Evolutionary conservation across 2,113 vertebrate species (phyloP), one percentile per base, ranked within the genome.

Genomic region (Vanacampus margaritifer): DNA sequence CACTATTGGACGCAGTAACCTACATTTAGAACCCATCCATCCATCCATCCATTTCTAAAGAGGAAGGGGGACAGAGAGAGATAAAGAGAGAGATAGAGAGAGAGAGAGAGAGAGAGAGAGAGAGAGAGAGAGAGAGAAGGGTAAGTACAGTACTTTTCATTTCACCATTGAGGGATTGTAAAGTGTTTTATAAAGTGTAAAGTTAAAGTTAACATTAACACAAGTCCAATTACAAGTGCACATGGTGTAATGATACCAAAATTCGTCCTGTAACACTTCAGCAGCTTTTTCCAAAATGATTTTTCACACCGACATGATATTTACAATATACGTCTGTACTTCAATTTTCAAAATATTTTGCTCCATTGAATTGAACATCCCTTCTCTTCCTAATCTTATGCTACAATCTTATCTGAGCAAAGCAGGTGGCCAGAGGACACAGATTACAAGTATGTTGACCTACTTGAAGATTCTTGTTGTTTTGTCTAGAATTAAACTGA

Each of bases 391-490:
- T 67, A 70, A 68, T 73, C 69, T 74, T n/a, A 14, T n/a, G 32
- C 9, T 62, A 59, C 23, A 43, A 68, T 75, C 72, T 78, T 45
- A 78, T 80, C 74, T 70, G 24, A 66, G 69, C 50, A 17, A 41
- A 65, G 16, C 65, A 64, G 12, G 9, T 11, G n/a, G 37, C 48
- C 21, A 50, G 14, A 46, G 8, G 14, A 36, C 63, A 60, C 43
- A 65, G 57, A 65, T 73, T 61, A 48, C 64, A 65, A 3, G 12
- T 26, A 14, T n/a, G n/a, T 51, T 21, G 48, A 51, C 26, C 6
- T 57, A 57, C 10, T 57, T 57, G 13, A 57, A 32, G 16, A 57
- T 41, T 41, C 10, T 46, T 17, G 1, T 1, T 46, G 16, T 19
- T 46, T 46, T 19, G 16, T 3, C 16, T 19, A 12, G 39, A 32